Conservation (phyloP, 2,113 vertebrate genomes). For the Gallinago media region DNA sequence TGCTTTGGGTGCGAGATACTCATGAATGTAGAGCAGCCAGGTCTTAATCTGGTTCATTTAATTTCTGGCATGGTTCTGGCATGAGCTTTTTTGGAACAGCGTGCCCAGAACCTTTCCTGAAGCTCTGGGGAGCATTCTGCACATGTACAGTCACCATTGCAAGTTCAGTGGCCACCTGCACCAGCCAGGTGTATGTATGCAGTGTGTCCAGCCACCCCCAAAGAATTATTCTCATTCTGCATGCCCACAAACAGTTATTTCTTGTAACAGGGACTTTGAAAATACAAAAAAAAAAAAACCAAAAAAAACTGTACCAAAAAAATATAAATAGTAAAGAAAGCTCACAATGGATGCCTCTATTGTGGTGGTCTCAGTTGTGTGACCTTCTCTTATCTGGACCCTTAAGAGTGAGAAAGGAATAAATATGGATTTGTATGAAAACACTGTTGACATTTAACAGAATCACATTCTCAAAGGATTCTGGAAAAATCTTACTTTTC, state of each 20-base stretch:
- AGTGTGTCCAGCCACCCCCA: neutral
- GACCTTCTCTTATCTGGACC: neutral
- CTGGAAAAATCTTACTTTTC: neutral
- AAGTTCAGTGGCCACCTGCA: neutral
- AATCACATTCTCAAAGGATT: neutral
- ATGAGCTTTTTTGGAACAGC: rapidly evolving
- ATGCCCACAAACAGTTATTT: neutral
- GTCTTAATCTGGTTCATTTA: neutral
- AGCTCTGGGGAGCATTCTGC: neutral
- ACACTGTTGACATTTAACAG: neutral
- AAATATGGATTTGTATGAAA: neutral
- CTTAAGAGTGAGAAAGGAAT: neutral
- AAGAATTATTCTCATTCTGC: neutral
- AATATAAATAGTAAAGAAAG: no score
- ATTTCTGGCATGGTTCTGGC: neutral
- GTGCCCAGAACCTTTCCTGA: neutral
- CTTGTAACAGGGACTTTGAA: neutral
- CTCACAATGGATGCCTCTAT: neutral
- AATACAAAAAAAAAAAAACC: neutral
- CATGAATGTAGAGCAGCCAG: neutral
- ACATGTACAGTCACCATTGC: rapidly evolving
- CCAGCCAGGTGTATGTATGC: rapidly evolving
- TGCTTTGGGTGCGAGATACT: neutral
- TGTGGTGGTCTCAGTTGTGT: neutral
- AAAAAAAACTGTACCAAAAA: neutral